phyloP scores from a whole-genome alignment of 2,888 invertebrate genomes.

The Sisyra nigra region DNA sequence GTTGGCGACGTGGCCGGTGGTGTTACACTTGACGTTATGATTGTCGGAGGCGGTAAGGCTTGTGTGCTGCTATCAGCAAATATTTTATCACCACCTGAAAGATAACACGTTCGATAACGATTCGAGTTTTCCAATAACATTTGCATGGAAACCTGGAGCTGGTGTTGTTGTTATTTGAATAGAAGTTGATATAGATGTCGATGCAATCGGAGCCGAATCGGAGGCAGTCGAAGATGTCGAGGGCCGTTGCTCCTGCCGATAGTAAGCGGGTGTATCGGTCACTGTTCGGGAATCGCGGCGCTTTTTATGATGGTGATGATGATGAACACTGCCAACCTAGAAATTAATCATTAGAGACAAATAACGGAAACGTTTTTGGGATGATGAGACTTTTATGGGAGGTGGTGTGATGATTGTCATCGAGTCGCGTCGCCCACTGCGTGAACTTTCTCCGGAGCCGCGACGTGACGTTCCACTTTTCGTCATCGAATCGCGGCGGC shows the following conservation, averaged over 20 bases:
- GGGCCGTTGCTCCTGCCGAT: slow-evolving; percentile 48
- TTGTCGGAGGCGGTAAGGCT: slow-evolving; percentile 53
- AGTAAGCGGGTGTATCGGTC: slow-evolving; percentile 31
- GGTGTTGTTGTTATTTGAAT: slow-evolving; percentile 11
- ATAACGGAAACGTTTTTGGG: slow-evolving; percentile 22
- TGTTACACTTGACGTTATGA: slow-evolving; percentile 68
- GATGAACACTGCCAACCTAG: slow-evolving; percentile 11
- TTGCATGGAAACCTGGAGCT: slow-evolving; percentile 12
- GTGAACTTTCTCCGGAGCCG: slow-evolving; percentile 52
- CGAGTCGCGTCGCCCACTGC: slow-evolving; percentile 54
- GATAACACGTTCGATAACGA: too few species aligned
- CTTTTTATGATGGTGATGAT: slow-evolving; percentile 31
- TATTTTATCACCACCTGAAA: slow-evolving; percentile 8
- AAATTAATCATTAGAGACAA: neutral
- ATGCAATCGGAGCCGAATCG: slow-evolving; percentile 40
- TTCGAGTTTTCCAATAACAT: too few species aligned
- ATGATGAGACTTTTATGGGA: slow-evolving; percentile 32
- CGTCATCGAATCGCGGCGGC: slow-evolving; percentile 43
- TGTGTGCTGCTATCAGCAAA: slow-evolving; percentile 46
- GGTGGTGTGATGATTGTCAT: slow-evolving; percentile 35
- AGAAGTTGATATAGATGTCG: slow-evolving; percentile 13
- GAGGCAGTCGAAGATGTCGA: slow-evolving; percentile 58
- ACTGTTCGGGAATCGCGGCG: slow-evolving; percentile 36
- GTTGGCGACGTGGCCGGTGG: slow-evolving; percentile 71
- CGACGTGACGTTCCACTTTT: slow-evolving; percentile 30